These are phyloP conservation scores for Sebastes kiyomatsui DNA, from an alignment of 2,797 vertebrate genomes.

Conservation along the genomic window DNA sequence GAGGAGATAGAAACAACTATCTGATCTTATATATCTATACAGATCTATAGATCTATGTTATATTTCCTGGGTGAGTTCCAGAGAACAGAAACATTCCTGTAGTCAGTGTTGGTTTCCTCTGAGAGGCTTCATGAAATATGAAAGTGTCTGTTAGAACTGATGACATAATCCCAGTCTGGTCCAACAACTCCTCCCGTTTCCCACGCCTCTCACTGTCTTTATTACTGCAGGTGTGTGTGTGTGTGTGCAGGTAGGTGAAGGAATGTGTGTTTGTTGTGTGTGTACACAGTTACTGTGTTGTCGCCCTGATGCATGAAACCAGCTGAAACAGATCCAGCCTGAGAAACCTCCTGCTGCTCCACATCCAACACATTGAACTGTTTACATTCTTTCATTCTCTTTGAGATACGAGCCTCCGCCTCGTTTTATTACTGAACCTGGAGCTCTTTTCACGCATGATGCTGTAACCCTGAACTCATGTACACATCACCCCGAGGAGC, in stretches of 20 bases:
- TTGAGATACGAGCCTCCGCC: no score
- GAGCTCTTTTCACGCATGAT: no score
- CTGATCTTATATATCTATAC: no score
- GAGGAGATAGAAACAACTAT: no score
- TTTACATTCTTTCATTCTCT: no score
- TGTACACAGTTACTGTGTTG: background rate
- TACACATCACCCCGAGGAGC: no score
- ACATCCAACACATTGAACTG: no score
- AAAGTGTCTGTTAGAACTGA: slow-evolving; percentile 3
- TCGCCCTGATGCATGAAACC: no score
- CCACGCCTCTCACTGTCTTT: slow-evolving; percentile 30
- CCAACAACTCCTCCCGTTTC: slow-evolving; percentile 53
- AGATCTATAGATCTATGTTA: no score
- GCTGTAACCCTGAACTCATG: no score
- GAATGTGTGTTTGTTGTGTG: slow-evolving; percentile 52
- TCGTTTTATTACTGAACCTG: no score
- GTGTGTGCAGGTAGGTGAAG: background rate
- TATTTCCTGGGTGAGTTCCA: slow-evolving; percentile 9
- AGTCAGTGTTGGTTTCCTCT: background rate
- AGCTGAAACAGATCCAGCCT: slow-evolving; percentile 15
- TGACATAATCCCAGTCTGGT: background rate
- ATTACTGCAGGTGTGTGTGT: background rate
- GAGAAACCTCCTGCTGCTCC: no score
- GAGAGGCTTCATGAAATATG: slow-evolving; percentile 4
- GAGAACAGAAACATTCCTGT: slow-evolving; percentile 36